Evolutionary conservation across 2,888 invertebrate species (phyloP).

Genomic region (Eumacrocentrus americanus): DNA sequence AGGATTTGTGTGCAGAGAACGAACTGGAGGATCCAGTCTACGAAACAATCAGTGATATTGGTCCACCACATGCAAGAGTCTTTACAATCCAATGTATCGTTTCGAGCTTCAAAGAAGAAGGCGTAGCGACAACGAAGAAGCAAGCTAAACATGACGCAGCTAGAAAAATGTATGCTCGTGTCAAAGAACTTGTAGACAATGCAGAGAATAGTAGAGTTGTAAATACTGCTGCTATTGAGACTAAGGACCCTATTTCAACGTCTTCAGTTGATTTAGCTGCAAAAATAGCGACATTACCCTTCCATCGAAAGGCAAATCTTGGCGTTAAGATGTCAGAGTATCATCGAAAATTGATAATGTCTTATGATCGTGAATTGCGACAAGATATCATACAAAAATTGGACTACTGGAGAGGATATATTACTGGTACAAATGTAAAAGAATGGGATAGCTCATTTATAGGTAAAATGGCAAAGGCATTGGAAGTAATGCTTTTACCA

Average conservation of each 20-base stretch:
- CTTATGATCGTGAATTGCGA: slow-evolving; percentile 33
- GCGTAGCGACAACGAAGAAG: slow-evolving; percentile 70
- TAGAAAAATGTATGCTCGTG: slow-evolving; percentile 54
- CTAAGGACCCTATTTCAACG: slow-evolving; percentile 23
- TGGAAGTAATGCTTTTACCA: slow-evolving; percentile 29
- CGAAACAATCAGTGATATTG: slow-evolving; percentile 67
- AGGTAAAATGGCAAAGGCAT: slow-evolving; percentile 10
- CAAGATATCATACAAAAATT: slow-evolving; percentile 35
- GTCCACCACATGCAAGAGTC: slow-evolving; percentile 70
- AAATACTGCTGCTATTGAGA: background rate
- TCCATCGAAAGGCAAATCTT: slow-evolving; percentile 40
- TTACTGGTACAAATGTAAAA: background rate
- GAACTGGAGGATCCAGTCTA: slow-evolving; percentile 66
- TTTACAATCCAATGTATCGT: slow-evolving; percentile 69
- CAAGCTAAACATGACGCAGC: slow-evolving; percentile 71
- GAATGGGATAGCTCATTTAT: slow-evolving; percentile 9
- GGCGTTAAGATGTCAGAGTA: slow-evolving; percentile 52
- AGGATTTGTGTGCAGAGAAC: slow-evolving; percentile 55
- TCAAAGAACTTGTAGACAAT: slow-evolving; percentile 44
- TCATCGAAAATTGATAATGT: slow-evolving; percentile 41
- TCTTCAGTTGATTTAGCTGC: slow-evolving; percentile 27
- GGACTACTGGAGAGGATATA: slow-evolving; percentile 1
- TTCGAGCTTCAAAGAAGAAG: slow-evolving; percentile 64
- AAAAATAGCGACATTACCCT: slow-evolving; percentile 30
- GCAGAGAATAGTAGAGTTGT: background rate